These are phyloP conservation scores for Sclerurus mexicanus DNA, from an alignment of 2,113 vertebrate genomes.

Conservation along the genomic window DNA sequence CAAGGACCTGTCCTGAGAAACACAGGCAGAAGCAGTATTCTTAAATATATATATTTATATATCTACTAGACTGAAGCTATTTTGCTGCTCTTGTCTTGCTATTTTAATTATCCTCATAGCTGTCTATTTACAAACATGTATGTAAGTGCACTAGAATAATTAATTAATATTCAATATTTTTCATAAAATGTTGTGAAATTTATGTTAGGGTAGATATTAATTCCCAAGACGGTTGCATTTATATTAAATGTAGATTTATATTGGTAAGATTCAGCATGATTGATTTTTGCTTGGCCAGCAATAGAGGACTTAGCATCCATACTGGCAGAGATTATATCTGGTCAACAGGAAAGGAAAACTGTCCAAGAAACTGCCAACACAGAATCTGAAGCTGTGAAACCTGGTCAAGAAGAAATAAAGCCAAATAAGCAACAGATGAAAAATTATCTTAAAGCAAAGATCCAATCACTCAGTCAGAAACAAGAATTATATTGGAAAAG, in stretches of 20 bases:
- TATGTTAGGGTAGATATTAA: not conserved
- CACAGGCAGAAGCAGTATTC: not conserved
- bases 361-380: conserved; percentile 66
- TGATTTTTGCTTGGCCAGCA: conserved; percentile 46
- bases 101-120: not conserved
- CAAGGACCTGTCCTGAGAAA: not conserved
- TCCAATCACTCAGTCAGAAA: conserved; percentile 38
- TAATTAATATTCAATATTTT: not conserved
- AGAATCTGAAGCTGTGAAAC: conserved; percentile 56
- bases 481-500: not conserved
- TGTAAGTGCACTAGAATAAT: not conserved
- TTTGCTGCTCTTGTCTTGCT: not conserved
- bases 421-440: conserved; percentile 65
- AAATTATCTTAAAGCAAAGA: conserved; percentile 55
- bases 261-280: not conserved
- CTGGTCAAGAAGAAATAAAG: conserved; percentile 62
- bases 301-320: conserved; percentile 18
- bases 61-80: conserved; percentile 16
- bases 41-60: not conserved
- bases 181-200: conserved; percentile 15
- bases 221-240: not conserved
- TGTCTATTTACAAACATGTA: not conserved
- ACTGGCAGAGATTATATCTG: conserved; percentile 59
- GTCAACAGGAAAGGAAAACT: conserved; percentile 58
- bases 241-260: not conserved